Evolutionary conservation across 2,888 invertebrate species (phyloP), one percentile per base, ranked within the genome.

Genomic region (Unio pictorum): DNA sequence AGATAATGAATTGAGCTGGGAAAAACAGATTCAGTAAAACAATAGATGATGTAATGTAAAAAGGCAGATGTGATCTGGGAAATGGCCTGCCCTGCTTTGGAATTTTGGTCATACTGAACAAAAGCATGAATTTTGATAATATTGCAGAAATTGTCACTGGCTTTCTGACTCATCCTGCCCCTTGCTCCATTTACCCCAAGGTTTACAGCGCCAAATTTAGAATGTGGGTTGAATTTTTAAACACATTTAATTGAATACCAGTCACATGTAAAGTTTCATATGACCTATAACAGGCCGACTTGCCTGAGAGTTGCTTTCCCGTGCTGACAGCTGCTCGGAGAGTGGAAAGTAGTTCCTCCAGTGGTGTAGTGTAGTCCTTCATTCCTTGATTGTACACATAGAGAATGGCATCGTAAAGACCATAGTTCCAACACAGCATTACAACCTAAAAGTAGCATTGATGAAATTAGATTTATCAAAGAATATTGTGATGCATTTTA

Each of bases 381-480:
- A 96, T 92, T 17, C 94, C 95, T 85, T 93, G 92, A 73, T 95
- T 95, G 89, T 94, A 94, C 54, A 96, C 93, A 89, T 95, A 94
- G 75, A 95, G 92, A 71, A 94, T 93, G 55, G 93, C 94, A 88
- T 94, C 94, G 87, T 94, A 94, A 55, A 94, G 89, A 54, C 92
- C 92, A 83, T 93, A 91, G 68, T 91, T 91, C 89, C 93, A 91
- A 90, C 93, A 92, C 82, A 94, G 89, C 62, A 92, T 92, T 81
- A 92, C 91, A 54, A 92, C 91, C 91, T 92, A 80, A 28, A 64
- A 69, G 66, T 15, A 45, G 45, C 11, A 8, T 8, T 60, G n/a
- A 62, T 8, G 61, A 57, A 23, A 57, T 11, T 64, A 61, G 17
- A 45, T 45, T 11, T 45, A 45, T 15, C 3, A 45, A 45, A 45